These are phyloP conservation scores for Cheilosia variabilis DNA, from an alignment of 2,888 invertebrate genomes.

Conservation along the genomic window DNA sequence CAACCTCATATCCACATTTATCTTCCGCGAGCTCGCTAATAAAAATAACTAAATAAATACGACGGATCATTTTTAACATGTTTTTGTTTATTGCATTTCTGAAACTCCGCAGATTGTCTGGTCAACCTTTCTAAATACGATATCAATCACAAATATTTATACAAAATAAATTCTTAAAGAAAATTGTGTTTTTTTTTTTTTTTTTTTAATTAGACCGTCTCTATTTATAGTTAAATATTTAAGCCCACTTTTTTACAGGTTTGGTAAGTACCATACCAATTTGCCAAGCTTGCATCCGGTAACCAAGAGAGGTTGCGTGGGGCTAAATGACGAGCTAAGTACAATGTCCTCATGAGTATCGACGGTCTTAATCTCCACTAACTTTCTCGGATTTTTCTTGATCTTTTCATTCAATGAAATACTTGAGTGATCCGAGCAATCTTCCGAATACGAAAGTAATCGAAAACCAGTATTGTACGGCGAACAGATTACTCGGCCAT, in stretches of 20 bases:
- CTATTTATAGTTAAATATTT: not conserved
- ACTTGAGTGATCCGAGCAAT: constrained; percentile 90
- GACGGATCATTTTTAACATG: too few relatives aligned
- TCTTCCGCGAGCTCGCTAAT: too few relatives aligned
- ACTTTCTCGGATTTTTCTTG: constrained; percentile 78
- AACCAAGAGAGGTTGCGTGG: constrained; percentile 92
- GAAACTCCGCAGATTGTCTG: too few relatives aligned
- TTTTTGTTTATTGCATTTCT: too few relatives aligned
- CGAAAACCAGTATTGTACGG: constrained; percentile 94
- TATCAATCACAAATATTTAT: constrained; percentile 19
- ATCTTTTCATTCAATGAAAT: constrained; percentile 69
- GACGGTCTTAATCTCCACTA: constrained; percentile 88
- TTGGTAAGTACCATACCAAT: constrained; percentile 95
- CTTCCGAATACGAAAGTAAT: constrained; percentile 90
- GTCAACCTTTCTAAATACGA: too few relatives aligned
- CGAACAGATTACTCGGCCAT: constrained; percentile 95
- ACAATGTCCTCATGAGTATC: constrained; percentile 92
- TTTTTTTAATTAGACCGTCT: not conserved
- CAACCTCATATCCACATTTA: too few relatives aligned
- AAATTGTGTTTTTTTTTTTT: not conserved
- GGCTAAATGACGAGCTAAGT: constrained; percentile 95
- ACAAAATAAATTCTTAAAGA: constrained; percentile 8
- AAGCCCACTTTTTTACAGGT: constrained; percentile 76
- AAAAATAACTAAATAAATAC: too few relatives aligned
- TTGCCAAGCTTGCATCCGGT: constrained; percentile 95